Conservation (phyloP, 2,113 vertebrate species). For the Scortum barcoo region DNA sequence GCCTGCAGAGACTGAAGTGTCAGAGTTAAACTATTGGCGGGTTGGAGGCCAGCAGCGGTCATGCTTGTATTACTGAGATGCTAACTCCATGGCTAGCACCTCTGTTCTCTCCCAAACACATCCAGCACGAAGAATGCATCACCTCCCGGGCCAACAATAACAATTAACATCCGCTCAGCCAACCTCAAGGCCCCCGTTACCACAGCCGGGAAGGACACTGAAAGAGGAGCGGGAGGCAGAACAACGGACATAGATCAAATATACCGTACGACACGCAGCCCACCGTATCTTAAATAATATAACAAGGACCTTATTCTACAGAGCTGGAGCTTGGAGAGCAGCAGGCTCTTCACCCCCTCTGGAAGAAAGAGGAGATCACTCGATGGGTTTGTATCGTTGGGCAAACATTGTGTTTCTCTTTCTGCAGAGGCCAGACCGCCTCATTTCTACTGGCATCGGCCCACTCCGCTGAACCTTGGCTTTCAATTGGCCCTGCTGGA, state of each 20-base stretch:
- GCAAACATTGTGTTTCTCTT: conserved; percentile 70
- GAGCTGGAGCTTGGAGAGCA: conserved; percentile 17
- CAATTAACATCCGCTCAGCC: conserved; percentile 43
- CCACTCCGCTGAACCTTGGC: conserved; percentile 52
- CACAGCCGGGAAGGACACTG: conserved; percentile 10
- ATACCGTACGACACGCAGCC: conserved; percentile 7
- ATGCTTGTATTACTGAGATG: conserved; percentile 70
- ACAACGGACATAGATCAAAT: conserved; percentile 21
- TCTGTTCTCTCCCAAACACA: conserved; percentile 75
- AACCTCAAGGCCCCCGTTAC: conserved; percentile 41
- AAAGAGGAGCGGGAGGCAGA: conserved; percentile 6
- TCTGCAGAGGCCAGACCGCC: conserved; percentile 38
- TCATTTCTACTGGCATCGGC: conserved; percentile 60
- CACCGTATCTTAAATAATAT: conserved; percentile 11
- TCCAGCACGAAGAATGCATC: conserved; percentile 73
- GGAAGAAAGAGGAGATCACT: conserved; percentile 15
- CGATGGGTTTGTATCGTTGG: conserved; percentile 33
- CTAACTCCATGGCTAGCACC: conserved; percentile 76
- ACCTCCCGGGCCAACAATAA: conserved; percentile 74
- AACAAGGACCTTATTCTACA: conserved; percentile 37
- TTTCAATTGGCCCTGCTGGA: conserved; percentile 41
- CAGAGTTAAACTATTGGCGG: conserved; percentile 50
- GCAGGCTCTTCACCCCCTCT: neutral
- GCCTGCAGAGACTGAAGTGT: conserved; percentile 50
- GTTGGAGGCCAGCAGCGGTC: conserved; percentile 52